Evolutionary conservation across 2,113 vertebrate genomes (phyloP), one percentile per base, ranked within the genome.

Genomic region (Copsychus sechellarum): DNA sequence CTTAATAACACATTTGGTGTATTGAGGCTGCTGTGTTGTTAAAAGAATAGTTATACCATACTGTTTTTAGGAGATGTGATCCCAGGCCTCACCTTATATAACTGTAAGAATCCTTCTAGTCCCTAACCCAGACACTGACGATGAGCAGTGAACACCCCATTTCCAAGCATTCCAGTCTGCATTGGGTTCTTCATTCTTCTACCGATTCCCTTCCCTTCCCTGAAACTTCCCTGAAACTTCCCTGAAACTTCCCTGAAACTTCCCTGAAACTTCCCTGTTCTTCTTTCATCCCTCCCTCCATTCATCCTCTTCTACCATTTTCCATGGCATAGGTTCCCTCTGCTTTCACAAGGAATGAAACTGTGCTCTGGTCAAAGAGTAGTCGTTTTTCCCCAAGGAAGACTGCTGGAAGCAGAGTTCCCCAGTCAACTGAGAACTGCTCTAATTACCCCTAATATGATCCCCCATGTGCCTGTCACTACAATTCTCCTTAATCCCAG

Each of bases 381-480:
- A 24, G 8, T 20, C 54, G 31, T 15, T 22, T 81, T 43, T 36
- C 12, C 47, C 33, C 28, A 38, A 22, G 10, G 24, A 58, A 48
- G 21, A 17, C 11, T 11, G 16, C 0, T 34, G n/a, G 8, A 78
- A 47, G 9, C 9, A 83, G 25, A 31, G 29, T 5, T 17, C 10
- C n/a, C 6, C n/a, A 58, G 11, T 8, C 20, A 53, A 6, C 22
- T 12, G 36, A 14, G 17, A 38, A 24, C 17, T 82, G 22, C 33
- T 71, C 21, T 22, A 43, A 56, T 31, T 25, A 25, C 26, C 29
- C 29, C 25, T 29, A 71, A 17, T 3, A 23, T 7, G 8, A 25
- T 26, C 2, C 5, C 19, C 8, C 8, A 12, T 0, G 1, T 28
- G 7, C 4, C 2, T 3, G 9, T 65, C 19, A 34, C 24, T 23